Conservation (phyloP, 2,888 invertebrate species). For the Pogonocherus hispidulus region DNA sequence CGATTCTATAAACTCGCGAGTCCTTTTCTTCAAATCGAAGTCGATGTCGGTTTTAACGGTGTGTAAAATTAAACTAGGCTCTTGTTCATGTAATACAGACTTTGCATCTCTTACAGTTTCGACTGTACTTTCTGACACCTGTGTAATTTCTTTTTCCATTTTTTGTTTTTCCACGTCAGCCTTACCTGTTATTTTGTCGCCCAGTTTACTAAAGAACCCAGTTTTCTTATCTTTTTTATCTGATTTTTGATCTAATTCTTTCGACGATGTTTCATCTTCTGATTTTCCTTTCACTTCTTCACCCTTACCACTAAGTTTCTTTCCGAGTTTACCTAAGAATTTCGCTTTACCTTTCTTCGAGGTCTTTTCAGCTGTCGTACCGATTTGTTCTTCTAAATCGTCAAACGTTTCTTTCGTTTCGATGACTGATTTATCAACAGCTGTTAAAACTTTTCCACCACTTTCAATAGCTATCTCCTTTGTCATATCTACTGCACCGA, state of each 20-base stretch:
- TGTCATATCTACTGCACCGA: constrained; percentile 6
- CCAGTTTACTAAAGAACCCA: constrained; percentile 37
- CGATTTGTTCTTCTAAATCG: constrained; percentile 7
- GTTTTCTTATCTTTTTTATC: constrained; percentile 30
- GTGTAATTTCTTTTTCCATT: background rate
- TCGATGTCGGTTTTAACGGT: constrained; percentile 11
- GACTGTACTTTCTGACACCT: no score
- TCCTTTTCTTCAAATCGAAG: constrained; percentile 45
- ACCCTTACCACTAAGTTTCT: constrained; percentile 16
- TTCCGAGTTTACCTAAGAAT: constrained; percentile 30
- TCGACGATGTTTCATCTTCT: constrained; percentile 16
- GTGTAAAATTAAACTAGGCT: background rate
- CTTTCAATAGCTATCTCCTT: background rate
- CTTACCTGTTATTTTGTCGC: constrained; percentile 39
- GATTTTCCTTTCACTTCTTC: constrained; percentile 21
- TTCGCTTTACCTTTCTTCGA: constrained; percentile 24
- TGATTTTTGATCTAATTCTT: constrained; percentile 1
- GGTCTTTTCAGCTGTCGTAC: background rate
- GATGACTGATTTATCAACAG: background rate
- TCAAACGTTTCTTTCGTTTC: background rate
- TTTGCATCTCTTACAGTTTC: no score
- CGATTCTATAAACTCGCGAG: constrained; percentile 48
- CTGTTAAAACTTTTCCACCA: background rate
- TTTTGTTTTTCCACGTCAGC: background rate
- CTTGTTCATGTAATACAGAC: no score